Percentiles rank a stretch among this genome's conserved stretches.
These are phyloP conservation scores for Rutpela maculata DNA, from an alignment of 2,888 invertebrate genomes.

Conservation along the genomic window DNA sequence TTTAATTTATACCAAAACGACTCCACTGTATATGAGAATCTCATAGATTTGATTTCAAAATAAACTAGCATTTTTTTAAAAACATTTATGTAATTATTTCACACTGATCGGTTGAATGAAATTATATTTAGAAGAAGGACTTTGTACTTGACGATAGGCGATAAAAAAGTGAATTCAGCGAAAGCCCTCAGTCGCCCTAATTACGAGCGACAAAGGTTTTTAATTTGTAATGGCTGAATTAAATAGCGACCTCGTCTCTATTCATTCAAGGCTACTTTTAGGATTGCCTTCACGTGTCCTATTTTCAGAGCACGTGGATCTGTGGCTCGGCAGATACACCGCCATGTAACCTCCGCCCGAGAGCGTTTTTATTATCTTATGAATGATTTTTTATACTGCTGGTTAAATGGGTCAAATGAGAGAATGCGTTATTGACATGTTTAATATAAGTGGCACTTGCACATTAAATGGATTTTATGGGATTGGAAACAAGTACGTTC, in stretches of 20 bases:
- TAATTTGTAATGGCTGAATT: slow-evolving; percentile 39
- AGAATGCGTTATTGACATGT: slow-evolving; percentile 37
- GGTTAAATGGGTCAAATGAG: slow-evolving; percentile 39
- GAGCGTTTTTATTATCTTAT: slow-evolving; percentile 19
- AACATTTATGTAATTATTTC: no score
- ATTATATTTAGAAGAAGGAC: neutral
- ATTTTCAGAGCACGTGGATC: slow-evolving; percentile 38
- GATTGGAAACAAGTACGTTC: slow-evolving; percentile 22
- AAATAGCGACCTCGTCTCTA: slow-evolving; percentile 41
- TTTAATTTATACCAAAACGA: no score
- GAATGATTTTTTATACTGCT: slow-evolving; percentile 34
- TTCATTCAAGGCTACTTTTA: slow-evolving; percentile 44
- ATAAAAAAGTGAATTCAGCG: neutral
- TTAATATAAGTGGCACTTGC: slow-evolving; percentile 29
- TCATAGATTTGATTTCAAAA: no score
- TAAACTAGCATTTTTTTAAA: no score
- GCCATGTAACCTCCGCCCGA: slow-evolving; percentile 18
- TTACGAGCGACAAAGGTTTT: slow-evolving; percentile 7
- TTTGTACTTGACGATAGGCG: neutral
- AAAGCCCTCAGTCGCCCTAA: slow-evolving; percentile 14
- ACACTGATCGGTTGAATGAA: neutral
- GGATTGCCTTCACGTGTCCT: slow-evolving; percentile 39
- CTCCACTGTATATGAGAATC: no score
- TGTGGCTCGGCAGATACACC: slow-evolving; percentile 18
- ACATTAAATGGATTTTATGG: slow-evolving; percentile 35